Conservation (phyloP, 2,888 invertebrate species). For the Drosophila pegasa region DNA sequence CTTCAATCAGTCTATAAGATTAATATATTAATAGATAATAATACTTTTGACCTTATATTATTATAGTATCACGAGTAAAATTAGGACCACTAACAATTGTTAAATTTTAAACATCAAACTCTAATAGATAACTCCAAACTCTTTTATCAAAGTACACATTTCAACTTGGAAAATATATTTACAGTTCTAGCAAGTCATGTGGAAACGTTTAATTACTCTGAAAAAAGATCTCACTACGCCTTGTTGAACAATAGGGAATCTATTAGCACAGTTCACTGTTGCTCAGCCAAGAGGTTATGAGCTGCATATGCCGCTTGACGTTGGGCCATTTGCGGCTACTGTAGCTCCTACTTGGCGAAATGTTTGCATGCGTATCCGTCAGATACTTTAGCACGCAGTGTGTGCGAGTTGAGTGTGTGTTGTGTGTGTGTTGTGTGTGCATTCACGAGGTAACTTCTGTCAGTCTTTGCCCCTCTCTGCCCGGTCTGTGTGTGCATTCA, state of each 20-base stretch:
- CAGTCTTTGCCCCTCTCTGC: slow-evolving; percentile 15
- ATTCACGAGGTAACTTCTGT: slow-evolving; percentile 39
- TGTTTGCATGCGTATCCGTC: slow-evolving; percentile 66
- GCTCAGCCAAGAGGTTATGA: slow-evolving; percentile 27
- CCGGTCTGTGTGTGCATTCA: slow-evolving; percentile 67
- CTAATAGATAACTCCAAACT: too few species aligned
- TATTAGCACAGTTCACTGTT: slow-evolving; percentile 34
- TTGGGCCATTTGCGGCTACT: slow-evolving; percentile 32
- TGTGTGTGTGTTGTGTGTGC: slow-evolving; percentile 32
- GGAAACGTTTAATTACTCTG: not conserved
- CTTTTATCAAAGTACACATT: not conserved
- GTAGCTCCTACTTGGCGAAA: slow-evolving; percentile 12
- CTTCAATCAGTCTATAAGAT: too few species aligned
- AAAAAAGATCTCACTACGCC: slow-evolving; percentile 20
- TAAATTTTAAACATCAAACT: too few species aligned
- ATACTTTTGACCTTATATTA: too few species aligned
- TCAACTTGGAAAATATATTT: not conserved
- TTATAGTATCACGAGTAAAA: too few species aligned
- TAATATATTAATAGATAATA: too few species aligned
- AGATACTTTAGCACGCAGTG: slow-evolving; percentile 65
- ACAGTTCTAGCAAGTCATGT: not conserved
- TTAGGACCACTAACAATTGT: too few species aligned
- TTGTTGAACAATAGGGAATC: slow-evolving; percentile 13
- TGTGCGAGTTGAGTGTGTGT: slow-evolving; percentile 1
- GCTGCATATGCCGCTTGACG: slow-evolving; percentile 42